Percentiles rank a stretch among this genome's conserved stretches.
These are phyloP conservation scores for Drosophila athabasca DNA, from an alignment of 1,140 invertebrate species.

Conservation along the genomic window DNA sequence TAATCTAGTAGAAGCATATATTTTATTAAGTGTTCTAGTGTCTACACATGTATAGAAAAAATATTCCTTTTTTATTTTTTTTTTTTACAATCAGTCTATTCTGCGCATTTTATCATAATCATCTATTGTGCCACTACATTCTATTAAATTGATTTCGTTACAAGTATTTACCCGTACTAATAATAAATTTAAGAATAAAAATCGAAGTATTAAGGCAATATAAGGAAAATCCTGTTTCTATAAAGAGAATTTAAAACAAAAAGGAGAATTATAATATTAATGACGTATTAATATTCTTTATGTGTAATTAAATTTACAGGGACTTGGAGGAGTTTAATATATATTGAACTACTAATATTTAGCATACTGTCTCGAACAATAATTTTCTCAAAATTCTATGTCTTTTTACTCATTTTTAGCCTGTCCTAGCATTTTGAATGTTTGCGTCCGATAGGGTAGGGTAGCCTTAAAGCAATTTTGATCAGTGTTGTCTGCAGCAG, in stretches of 20 bases:
- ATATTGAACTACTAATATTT: slow-evolving; percentile 6
- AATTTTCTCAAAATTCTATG: slow-evolving; percentile 84
- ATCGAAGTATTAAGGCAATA: not conserved
- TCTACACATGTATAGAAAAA: slow-evolving; percentile 4
- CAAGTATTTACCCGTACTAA: slow-evolving; percentile 4
- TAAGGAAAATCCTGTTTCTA: no score
- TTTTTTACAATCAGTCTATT: slow-evolving; percentile 47
- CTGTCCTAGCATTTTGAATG: slow-evolving; percentile 85
- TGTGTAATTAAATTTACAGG: not conserved
- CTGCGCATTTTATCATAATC: slow-evolving; percentile 34
- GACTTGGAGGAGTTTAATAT: slow-evolving; percentile 15
- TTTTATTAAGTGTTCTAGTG: no score
- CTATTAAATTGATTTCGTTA: slow-evolving; percentile 5
- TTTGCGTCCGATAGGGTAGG: slow-evolving; percentile 70
- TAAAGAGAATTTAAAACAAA: no score
- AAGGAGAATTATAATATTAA: no score
- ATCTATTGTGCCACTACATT: slow-evolving; percentile 16
- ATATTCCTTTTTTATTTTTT: slow-evolving; percentile 46
- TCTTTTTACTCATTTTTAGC: slow-evolving; percentile 88
- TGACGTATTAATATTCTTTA: no score
- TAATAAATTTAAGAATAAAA: slow-evolving; percentile 16
- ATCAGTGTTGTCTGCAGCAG: slow-evolving; percentile 9
- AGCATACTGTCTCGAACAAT: not conserved
- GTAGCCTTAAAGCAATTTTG: slow-evolving; percentile 23
- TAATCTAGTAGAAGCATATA: no score